Evolutionary conservation across 2,797 vertebrate genomes (phyloP), one percentile per base, ranked within the genome.

Genomic region (Tiaroga cobitis): DNA sequence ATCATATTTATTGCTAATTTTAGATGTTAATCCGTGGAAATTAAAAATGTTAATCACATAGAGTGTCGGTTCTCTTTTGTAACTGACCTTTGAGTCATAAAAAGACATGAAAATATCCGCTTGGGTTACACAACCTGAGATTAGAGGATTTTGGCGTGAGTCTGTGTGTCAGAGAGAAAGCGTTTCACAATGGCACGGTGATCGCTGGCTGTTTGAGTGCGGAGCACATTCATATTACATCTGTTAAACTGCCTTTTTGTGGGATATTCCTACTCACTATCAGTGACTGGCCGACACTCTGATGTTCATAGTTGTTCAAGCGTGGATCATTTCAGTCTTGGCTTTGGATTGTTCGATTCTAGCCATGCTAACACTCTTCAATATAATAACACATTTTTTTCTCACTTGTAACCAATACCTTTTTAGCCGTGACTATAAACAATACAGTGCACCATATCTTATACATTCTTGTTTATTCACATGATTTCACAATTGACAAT

Each of bases 51-150:
- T 86, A 29, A 81, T 77, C 68, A 61, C 8, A 5, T 63, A 59
- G 69, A 56, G 26, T 59, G 70, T 51, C 4, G 26, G 32, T 49
- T 49, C 63, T 29, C 54, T 82, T 83, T 79, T 80, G 67, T 79
- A 85, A 87, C 61, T n/a, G 65, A 43, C 69, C 24, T 49, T 69
- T 11, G 11, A 32, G 46, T 74, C 81, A 80, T 63, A 72, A 77
- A 80, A 37, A 4, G 39, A 61, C 56, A 82, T 49, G 41, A 78
- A 72, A 76, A 81, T 63, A 81, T 81, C 72, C 21, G 19, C 65
- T 43, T 2, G 76, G 61, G 77, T 86, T 86, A 77, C 77, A 78
- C 87, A 88, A 80, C 19, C 37, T 3, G 41, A 56, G 73, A 68
- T 65, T 83, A 61, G 70, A 72, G 84, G 59, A 11, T 49, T 86